Conservation (phyloP, 2,797 vertebrate genomes). For the Malacoraja senta region DNA sequence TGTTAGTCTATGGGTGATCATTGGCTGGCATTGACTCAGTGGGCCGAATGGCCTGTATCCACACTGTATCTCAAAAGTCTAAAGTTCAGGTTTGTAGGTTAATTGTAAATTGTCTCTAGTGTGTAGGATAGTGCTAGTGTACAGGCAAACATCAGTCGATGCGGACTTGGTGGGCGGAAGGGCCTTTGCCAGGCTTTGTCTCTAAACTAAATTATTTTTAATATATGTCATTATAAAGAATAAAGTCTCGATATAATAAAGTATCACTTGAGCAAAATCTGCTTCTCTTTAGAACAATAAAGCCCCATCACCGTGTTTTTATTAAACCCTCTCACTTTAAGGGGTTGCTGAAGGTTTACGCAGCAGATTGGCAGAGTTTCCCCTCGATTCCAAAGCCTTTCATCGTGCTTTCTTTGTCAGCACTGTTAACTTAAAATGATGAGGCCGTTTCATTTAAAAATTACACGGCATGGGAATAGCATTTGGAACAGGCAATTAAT, state of each 20-base stretch:
- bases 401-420: background rate
- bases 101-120: too few species aligned
- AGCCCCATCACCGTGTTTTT: background rate
- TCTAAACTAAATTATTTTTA: background rate
- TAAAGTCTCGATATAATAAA: background rate
- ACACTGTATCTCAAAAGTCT: too few species aligned
- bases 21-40: too few species aligned
- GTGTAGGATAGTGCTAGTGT: too few species aligned
- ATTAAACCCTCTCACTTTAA: background rate
- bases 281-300: background rate
- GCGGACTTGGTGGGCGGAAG: too few species aligned
- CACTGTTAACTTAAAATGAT: background rate
- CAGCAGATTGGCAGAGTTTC: background rate
- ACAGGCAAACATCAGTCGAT: too few species aligned
- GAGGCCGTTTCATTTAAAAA: background rate
- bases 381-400: background rate
- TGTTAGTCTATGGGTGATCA: too few species aligned
- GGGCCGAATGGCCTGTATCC: too few species aligned
- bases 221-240: constrained; percentile 1
- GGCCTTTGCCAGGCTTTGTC: too few species aligned
- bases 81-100: too few species aligned
- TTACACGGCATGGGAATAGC: background rate
- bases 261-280: background rate
- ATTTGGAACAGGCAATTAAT: background rate
- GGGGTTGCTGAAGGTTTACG: background rate